Base-by-base conservation (phyloP, 2,797 vertebrate genomes). In the Myotis myotis region DNA sequence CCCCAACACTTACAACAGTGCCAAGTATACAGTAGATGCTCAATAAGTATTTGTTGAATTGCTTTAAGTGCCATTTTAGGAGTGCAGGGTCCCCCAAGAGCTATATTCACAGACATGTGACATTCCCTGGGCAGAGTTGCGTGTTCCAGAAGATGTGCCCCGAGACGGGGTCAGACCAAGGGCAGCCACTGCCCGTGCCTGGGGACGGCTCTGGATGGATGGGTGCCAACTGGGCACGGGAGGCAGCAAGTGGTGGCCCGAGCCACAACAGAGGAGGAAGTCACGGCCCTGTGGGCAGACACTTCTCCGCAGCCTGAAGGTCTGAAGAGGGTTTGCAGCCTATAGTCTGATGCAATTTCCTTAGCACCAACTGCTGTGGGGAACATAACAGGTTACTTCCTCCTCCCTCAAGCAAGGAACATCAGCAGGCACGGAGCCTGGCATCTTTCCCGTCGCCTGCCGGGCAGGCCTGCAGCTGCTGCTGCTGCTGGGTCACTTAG, bases 271-370 rank as follows among this genome's bases (percentile, higher is more conserved):
- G 47, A 66, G 22, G 60, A 92, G 91, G 84, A 90, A 85, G 68
- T 44, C 70, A 3, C 53, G 0, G 17, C 38, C 84, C 70, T 2
- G 3, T 19, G 41, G 53, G 25, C 62, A 53, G 47, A 75, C 70
- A 12, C 41, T 36, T 64, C 11, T 5, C 83, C 3, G 3, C 81
- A 47, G 28, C 47, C 20, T 25, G 28, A 41, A 36, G 41, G 53
- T 10, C 70, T 22, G 49, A 11, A 28, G 30, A 19, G 47, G 33
- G 28, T 8, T 51, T 80, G 74, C 68, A 33, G 60, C 12, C 28
- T 33, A 25, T 20, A 16, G 25, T 55, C 76, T 95, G 95, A 93
- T 93, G 97, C 53, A 97, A 97, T 93, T 97, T 97, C 97, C 97
- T 96, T 13, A 85, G 78, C 87, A 91, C 91, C 95, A 93, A 80